phyloP scores from a whole-genome alignment of 2,888 invertebrate genomes.

The Standfussiana lucernea region DNA sequence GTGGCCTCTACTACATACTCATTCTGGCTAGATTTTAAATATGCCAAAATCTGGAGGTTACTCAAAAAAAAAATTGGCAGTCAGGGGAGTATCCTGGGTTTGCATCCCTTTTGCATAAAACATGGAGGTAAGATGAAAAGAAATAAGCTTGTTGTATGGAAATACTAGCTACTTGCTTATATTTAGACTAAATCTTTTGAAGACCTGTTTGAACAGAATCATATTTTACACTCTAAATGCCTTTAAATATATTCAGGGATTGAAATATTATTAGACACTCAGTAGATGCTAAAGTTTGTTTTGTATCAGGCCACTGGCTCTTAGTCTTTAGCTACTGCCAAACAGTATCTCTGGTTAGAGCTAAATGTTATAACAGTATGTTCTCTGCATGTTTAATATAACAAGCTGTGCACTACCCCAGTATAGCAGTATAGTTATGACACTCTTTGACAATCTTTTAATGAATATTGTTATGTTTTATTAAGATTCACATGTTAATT shows the following conservation, averaged over 20 bases:
- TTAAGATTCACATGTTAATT: neutral
- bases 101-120: neutral
- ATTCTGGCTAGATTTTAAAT: conserved; percentile 1
- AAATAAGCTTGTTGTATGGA: neutral
- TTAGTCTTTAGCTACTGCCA: neutral
- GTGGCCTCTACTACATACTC: conserved; percentile 32
- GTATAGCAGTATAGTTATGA: neutral
- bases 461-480: conserved; percentile 1
- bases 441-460: too few relatives aligned
- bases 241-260: neutral
- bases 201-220: neutral
- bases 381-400: conserved; percentile 6
- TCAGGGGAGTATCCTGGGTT: conserved; percentile 2
- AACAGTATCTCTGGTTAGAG: neutral
- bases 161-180: neutral
- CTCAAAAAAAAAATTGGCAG: neutral
- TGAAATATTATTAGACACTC: neutral
- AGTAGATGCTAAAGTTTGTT: neutral
- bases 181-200: neutral
- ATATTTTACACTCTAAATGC: neutral
- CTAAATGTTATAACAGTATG: neutral
- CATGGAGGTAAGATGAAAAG: neutral
- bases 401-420: neutral
- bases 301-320: neutral
- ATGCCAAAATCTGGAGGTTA: neutral